Evolutionary conservation across 1,140 invertebrate genomes (phyloP), one percentile per base, ranked within the genome.

Genomic region (Holcopasites calliopsidis): DNA sequence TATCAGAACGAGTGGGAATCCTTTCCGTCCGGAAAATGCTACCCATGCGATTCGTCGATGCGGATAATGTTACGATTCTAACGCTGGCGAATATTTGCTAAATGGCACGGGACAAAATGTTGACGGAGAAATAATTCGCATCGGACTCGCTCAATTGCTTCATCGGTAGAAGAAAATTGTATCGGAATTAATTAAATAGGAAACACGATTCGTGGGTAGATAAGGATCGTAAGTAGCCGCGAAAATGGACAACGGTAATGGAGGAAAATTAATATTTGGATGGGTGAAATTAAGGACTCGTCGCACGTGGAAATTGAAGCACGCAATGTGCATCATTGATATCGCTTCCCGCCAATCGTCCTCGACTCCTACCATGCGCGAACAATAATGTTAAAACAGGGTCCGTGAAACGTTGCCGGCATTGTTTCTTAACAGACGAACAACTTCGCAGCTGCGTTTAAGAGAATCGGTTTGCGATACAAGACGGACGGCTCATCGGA

Each of bases 401-500:
- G 4, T 1, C 11, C 23, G n/a, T 31, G 11, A 52, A 38, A n/a
- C 5, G 52, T 38, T 11, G 10, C 57, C 23, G 3, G 8, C 26
- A 62, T 31, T 8, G 52, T n/a, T 69, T 38, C 11, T 69, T 66
- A 72, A 80, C 13, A 55, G 77, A 44, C 28, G 35, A 61, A 44
- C 35, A 52, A 65, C 50, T 69, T 50, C 44, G 38, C 52, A 21
- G 11, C 3, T 10, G 2, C n/a, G 21, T 76, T 79, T 68, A 75
- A 52, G 21, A 47, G 49, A 70, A 70, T 80, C 42, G 47, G 52
- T 61, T 64, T 54, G 54, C 38, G 69, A 74, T 68, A 77, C n/a
- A 83, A 66, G 80, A 73, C 44, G 42, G 38, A 47, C 21, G 44
- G 57, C 26, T 49, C 44, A 71, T 49, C 64, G 60, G 50, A 61